Evolutionary conservation across 37 sponge, comb jelly and placozoan species (phyloP).

Genomic region (Chondrilla cf. caribensis): DNA sequence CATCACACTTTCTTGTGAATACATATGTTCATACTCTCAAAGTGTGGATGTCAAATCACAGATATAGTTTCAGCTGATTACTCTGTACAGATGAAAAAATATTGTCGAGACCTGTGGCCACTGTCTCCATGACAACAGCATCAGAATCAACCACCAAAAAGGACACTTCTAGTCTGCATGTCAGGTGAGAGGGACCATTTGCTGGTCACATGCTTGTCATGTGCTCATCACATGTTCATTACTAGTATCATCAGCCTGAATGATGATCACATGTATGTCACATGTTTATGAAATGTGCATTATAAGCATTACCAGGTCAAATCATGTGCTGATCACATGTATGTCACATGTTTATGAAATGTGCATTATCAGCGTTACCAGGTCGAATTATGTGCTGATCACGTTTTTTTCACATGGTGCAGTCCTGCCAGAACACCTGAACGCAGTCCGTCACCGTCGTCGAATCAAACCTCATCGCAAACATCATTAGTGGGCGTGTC

Average conservation of each 20-base stretch:
- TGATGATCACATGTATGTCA: background rate
- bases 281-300: too few species aligned
- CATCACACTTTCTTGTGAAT: too few species aligned
- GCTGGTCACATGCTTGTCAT: constrained; percentile 10
- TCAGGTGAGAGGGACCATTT: background rate
- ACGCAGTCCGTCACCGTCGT: constrained; percentile 9
- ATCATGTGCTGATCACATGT: background rate
- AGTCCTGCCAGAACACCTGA: constrained; percentile 17
- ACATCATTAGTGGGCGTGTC: too few species aligned
- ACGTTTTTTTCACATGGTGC: background rate
- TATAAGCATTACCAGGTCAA: too few species aligned
- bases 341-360: background rate
- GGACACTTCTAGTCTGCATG: constrained; percentile 10
- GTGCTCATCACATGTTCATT: background rate
- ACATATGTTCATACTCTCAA: too few species aligned
- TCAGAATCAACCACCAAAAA: background rate
- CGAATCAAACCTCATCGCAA: background rate
- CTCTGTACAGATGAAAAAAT: background rate
- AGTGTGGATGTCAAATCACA: too few species aligned
- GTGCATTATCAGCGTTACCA: too few species aligned
- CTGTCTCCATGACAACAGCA: constrained; percentile 5
- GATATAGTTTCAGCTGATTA: too few species aligned
- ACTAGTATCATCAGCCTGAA: too few species aligned
- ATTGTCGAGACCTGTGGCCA: background rate
- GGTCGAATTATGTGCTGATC: background rate